phyloP scores from a whole-genome alignment of 2,113 vertebrate genomes.

The Grallaria varia region DNA sequence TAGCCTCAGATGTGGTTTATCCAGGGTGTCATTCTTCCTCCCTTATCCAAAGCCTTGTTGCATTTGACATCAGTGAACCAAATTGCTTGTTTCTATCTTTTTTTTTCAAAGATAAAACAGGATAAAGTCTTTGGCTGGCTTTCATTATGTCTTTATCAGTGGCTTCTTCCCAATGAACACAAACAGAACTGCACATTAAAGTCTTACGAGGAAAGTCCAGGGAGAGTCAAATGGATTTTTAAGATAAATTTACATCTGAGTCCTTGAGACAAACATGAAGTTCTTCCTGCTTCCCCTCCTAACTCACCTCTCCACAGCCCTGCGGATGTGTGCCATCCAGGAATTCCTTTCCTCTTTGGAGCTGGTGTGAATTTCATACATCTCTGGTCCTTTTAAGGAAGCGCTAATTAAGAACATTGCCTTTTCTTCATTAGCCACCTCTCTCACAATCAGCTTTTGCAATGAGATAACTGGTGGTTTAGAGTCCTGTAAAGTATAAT shows the following conservation, averaged over 20 bases:
- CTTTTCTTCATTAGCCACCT: constrained; percentile 94
- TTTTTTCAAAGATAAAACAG: background rate
- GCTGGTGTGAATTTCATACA: constrained; percentile 94
- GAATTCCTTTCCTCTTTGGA: constrained; percentile 92
- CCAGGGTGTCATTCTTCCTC: background rate
- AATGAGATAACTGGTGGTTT: constrained; percentile 92
- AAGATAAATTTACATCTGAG: background rate
- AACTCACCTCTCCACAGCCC: constrained; percentile 88
- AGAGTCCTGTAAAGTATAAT: constrained; percentile 79
- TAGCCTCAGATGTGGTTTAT: background rate
- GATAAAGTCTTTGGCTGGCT: background rate
- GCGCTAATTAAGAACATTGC: constrained; percentile 98
- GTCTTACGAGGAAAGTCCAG: background rate
- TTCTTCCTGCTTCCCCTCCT: background rate
- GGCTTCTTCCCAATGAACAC: background rate
- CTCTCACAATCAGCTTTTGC: constrained; percentile 94
- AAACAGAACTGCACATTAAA: background rate
- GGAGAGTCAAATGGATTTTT: background rate
- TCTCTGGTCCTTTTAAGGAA: constrained; percentile 90
- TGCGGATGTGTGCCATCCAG: constrained; percentile 91
- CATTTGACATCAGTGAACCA: background rate
- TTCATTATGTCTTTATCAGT: background rate
- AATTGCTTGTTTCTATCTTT: background rate
- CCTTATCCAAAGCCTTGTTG: background rate
- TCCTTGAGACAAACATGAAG: too few species aligned